A percentile compares a stretch with the other conserved stretches of the same genome.
Conservation (phyloP, 1,140 invertebrate species). For the Bradysia coprophila region DNA sequence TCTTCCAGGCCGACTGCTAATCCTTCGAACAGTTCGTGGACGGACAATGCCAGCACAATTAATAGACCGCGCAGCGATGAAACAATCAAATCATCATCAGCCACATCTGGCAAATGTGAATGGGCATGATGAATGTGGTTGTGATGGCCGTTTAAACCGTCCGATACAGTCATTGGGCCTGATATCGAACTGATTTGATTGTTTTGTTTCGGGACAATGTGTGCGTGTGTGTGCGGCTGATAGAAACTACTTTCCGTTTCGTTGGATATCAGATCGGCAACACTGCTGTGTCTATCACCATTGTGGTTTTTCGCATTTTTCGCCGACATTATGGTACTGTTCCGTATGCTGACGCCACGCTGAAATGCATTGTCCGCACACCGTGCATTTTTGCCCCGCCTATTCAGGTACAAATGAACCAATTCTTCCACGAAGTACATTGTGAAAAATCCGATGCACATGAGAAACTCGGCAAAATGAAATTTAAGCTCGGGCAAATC, state of each 20-base stretch:
- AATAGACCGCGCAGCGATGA: slow-evolving; percentile 51
- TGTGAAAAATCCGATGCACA: slow-evolving; percentile 61
- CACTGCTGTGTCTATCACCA: background rate
- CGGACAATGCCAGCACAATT: slow-evolving; percentile 69
- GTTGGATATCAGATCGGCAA: background rate
- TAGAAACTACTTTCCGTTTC: slow-evolving; percentile 4
- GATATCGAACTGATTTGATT: background rate
- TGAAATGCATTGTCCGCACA: slow-evolving; percentile 14
- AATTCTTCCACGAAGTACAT: slow-evolving; percentile 73
- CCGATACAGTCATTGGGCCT: background rate
- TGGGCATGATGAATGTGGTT: slow-evolving; percentile 32
- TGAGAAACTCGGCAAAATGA: slow-evolving; percentile 26
- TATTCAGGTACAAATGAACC: slow-evolving; percentile 46
- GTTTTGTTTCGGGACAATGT: slow-evolving; percentile 1
- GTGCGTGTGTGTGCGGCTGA: slow-evolving; percentile 9
- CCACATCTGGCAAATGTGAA: slow-evolving; percentile 23
- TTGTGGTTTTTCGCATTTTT: background rate
- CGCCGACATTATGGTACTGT: slow-evolving; percentile 14
- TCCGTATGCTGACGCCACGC: slow-evolving; percentile 16
- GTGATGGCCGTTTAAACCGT: slow-evolving; percentile 4
- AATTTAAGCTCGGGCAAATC: slow-evolving; percentile 24
- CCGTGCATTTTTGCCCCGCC: slow-evolving; percentile 19
- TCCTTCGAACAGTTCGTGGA: slow-evolving; percentile 86
- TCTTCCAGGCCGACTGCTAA: slow-evolving; percentile 70
- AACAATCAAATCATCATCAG: slow-evolving; percentile 35